Base-by-base conservation (phyloP, 2,888 invertebrate species). In the Drosophila paranaensis region DNA sequence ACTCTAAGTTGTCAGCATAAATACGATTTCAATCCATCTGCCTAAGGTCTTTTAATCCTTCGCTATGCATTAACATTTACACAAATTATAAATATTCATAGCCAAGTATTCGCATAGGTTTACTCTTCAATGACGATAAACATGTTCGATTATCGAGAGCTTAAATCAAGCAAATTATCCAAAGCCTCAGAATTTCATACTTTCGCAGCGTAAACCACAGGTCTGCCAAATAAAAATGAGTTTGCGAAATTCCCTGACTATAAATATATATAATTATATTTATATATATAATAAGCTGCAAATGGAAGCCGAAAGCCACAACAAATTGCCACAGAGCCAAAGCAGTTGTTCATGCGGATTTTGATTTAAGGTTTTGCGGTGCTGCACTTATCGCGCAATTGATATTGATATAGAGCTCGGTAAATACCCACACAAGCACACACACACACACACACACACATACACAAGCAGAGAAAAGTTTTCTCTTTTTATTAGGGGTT, bases 311-410 rank as follows among this genome's bases (percentile, higher is more conserved):
- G 60, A 78, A 69, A 63, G 62, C 62, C 76, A 55, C 58, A 87
- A 60, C 69, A 79, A 76, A 87, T 87, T 73, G 81, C 48, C 65
- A 56, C 48, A 74, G 61, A 77, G 63, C 62, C 62, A 46, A 27
- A 42, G 65, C 76, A 69, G 74, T 81, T 62, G 71, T 43, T 79
- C 58, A 67, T 74, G 60, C 60, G 79, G 68, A 64, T 66, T 87
- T 79, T 79, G 85, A 79, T 82, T 84, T 77, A 85, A 73, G 72
- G 70, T 71, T 78, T 78, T 76, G 66, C 64, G 65, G 57, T 79
- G 73, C 71, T 77, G 74, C 79, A 78, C 76, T 89, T 89, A 85
- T 85, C 78, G 77, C 75, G 79, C 79, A 85, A 90, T 88, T 89
- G 79, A 80, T 75, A 75, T 76, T 74, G 64, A 71, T 68, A 71